These are phyloP conservation scores for Clunio marinus DNA, from an alignment of 2,888 invertebrate genomes.

Conservation along the genomic window DNA sequence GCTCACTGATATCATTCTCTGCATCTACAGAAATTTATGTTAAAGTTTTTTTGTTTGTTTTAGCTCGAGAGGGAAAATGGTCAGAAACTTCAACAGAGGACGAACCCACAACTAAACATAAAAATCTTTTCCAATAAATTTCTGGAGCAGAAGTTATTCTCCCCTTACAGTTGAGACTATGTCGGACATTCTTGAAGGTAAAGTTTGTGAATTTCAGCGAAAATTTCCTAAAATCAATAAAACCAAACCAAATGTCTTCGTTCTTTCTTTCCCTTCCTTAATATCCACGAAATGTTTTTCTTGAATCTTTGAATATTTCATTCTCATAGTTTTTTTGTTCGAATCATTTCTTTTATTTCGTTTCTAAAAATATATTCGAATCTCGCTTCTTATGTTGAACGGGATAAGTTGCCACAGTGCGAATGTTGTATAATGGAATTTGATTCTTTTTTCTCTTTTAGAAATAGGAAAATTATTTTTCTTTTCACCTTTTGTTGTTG, in stretches of 20 bases:
- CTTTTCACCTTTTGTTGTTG: background rate
- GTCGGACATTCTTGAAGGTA: background rate
- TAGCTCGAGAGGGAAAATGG: no score
- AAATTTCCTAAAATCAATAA: background rate
- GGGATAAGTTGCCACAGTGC: background rate
- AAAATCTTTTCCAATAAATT: background rate
- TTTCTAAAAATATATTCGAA: background rate
- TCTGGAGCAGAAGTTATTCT: background rate
- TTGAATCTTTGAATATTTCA: conserved; percentile 11
- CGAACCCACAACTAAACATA: background rate
- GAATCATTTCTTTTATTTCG: background rate
- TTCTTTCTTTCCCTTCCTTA: background rate
- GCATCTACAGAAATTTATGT: no score
- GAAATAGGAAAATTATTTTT: conserved; percentile 20
- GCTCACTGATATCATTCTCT: no score
- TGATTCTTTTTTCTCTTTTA: no score
- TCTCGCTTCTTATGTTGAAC: background rate
- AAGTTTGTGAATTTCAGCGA: background rate
- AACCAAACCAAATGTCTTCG: background rate
- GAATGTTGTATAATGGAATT: conserved; percentile 14
- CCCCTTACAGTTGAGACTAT: background rate
- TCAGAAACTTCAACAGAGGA: background rate
- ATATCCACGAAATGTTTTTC: background rate
- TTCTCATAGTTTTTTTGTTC: background rate
- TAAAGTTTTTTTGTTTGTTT: no score